Conservation (phyloP, 2,888 invertebrate species). For the Acanthosepion pharaonis region DNA sequence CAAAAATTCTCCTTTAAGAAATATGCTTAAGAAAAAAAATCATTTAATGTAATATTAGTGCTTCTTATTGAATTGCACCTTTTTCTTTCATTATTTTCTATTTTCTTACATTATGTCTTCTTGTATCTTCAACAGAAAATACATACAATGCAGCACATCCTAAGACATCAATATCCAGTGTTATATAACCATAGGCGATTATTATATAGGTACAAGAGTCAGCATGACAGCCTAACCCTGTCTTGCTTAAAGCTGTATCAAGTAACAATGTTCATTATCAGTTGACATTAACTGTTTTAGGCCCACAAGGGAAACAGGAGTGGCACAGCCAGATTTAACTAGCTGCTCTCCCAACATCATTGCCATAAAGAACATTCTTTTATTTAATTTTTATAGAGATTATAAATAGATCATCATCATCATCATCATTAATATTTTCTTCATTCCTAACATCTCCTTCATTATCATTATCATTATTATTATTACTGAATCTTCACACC, state of each 20-base stretch:
- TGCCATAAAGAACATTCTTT: not conserved
- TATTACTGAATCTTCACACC: no score
- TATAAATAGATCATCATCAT: no score
- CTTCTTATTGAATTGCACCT: not conserved
- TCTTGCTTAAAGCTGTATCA: not conserved
- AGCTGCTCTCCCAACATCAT: not conserved
- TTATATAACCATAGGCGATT: not conserved
- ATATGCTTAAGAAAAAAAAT: not conserved
- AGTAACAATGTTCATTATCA: not conserved
- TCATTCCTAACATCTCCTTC: no score
- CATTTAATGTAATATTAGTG: not conserved
- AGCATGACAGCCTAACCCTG: not conserved
- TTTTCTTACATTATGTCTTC: not conserved
- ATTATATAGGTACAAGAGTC: not conserved
- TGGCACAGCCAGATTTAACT: not conserved
- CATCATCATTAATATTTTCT: no score
- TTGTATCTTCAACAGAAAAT: not conserved
- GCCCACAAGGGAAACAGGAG: not conserved
- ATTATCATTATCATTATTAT: no score
- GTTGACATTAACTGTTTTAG: not conserved
- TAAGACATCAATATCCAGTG: not conserved
- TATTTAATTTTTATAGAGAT: not conserved
- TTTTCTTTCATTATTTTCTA: not conserved
- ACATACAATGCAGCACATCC: not conserved
- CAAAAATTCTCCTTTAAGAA: not conserved